phyloP scores from a whole-genome alignment of 2,888 invertebrate species.

The Ochlodes sylvanus region DNA sequence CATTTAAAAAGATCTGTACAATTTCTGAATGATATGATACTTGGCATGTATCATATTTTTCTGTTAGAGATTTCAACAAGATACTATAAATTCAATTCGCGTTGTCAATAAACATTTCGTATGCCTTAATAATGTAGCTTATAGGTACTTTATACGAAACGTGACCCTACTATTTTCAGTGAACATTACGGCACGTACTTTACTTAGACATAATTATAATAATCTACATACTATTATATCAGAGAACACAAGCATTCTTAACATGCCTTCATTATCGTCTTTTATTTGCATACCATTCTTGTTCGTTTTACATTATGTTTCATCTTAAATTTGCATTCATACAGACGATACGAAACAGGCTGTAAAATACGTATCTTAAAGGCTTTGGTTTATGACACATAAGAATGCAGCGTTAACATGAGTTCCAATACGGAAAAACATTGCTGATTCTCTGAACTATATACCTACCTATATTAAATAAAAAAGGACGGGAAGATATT shows the following conservation, averaged over 20 bases:
- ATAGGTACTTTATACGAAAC: background rate
- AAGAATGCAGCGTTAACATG: background rate
- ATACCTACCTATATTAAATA: too few species aligned
- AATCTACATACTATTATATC: background rate
- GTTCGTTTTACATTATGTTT: background rate
- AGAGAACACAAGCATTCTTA: slow-evolving; percentile 16
- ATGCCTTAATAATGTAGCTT: too few species aligned
- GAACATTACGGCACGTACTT: background rate
- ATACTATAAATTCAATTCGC: too few species aligned
- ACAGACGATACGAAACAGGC: background rate
- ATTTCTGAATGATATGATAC: too few species aligned
- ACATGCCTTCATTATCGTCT: slow-evolving; percentile 19
- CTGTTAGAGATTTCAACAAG: too few species aligned
- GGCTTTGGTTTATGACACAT: background rate
- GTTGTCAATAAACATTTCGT: too few species aligned
- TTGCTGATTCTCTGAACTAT: background rate
- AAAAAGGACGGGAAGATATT: too few species aligned
- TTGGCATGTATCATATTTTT: too few species aligned
- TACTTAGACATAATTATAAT: background rate
- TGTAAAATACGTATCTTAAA: background rate
- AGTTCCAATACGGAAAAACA: background rate
- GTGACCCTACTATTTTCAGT: background rate
- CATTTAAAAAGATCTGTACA: too few species aligned
- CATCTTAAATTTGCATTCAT: slow-evolving; percentile 15
- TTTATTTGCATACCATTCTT: slow-evolving; percentile 27